Percentiles rank a stretch among this genome's conserved stretches.
Conservation (phyloP, 1,140 invertebrate species). For the Megalopta genalis region DNA sequence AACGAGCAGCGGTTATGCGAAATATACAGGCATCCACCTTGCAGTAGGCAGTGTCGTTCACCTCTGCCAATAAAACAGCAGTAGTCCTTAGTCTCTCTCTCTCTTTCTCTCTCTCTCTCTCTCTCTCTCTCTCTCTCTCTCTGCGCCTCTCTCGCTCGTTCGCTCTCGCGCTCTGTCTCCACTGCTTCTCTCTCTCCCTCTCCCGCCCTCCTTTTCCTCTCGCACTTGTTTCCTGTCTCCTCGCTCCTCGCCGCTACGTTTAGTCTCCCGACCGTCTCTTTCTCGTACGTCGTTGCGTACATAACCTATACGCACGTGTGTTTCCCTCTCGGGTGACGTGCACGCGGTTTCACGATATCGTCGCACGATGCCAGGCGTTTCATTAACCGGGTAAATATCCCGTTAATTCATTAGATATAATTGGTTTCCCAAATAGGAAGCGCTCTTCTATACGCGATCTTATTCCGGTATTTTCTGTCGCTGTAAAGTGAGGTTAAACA, state of each 20-base stretch:
- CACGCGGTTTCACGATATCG: constrained; percentile 19
- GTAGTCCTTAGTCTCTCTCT: constrained; percentile 42
- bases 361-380: constrained; percentile 6
- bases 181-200: background rate
- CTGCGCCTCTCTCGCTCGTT: too few relatives aligned
- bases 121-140: constrained; percentile 10
- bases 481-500: too few relatives aligned
- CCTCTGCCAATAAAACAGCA: constrained; percentile 63
- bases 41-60: constrained; percentile 66
- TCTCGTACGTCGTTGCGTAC: constrained; percentile 5
- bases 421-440: background rate
- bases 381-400: background rate
- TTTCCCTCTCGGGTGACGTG: background rate
- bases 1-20: constrained; percentile 49
- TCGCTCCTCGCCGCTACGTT: background rate
- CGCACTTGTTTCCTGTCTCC: constrained; percentile 29
- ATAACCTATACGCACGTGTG: constrained; percentile 51
- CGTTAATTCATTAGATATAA: too few relatives aligned
- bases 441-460: background rate
- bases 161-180: too few relatives aligned
- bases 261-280: constrained; percentile 13
- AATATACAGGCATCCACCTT: constrained; percentile 61
- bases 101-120: background rate
- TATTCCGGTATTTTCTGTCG: too few relatives aligned
- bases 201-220: constrained; percentile 25